These are phyloP conservation scores for Caenorhabditis uteleia DNA, from an alignment of 2,888 invertebrate genomes.

Conservation along the genomic window DNA sequence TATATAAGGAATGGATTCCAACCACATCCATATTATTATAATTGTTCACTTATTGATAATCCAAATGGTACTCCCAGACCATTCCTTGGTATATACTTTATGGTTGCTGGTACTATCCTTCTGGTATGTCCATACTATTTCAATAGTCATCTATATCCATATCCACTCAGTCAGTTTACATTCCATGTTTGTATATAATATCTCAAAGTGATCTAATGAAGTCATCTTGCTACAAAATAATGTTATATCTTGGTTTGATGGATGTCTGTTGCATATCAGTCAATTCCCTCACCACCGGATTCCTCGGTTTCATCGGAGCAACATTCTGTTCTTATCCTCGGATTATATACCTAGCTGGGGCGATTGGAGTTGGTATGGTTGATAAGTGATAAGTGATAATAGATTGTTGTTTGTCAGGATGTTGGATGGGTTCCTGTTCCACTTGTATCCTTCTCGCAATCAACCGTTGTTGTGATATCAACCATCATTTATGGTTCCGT, in stretches of 20 bases:
- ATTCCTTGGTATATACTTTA: slow-evolving; percentile 17
- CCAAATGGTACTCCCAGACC: slow-evolving; percentile 7
- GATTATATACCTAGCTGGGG: slow-evolving; percentile 17
- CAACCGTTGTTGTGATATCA: slow-evolving; percentile 34
- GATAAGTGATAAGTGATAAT: no score
- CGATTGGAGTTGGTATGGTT: slow-evolving; percentile 6
- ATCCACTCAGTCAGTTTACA: slow-evolving; percentile 21
- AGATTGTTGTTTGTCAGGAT: slow-evolving; percentile 14
- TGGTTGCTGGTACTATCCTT: slow-evolving; percentile 8
- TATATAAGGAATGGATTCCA: slow-evolving; percentile 17
- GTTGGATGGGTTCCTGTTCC: slow-evolving; percentile 37
- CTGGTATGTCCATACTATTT: neutral
- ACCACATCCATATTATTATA: slow-evolving; percentile 17
- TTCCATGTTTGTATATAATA: slow-evolving; percentile 24
- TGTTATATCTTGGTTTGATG: slow-evolving; percentile 26
- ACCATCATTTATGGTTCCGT: slow-evolving; percentile 12
- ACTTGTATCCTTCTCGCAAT: slow-evolving; percentile 28
- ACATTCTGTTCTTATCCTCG: slow-evolving; percentile 27
- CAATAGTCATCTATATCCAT: no score
- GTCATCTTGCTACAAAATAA: slow-evolving; percentile 36
- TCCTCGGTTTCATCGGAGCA: slow-evolving; percentile 28
- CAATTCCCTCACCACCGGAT: slow-evolving; percentile 32
- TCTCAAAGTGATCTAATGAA: slow-evolving; percentile 22
- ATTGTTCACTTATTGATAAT: slow-evolving; percentile 12
- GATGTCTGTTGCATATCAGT: slow-evolving; percentile 17